Percentiles rank a stretch among this genome's conserved stretches.
These are phyloP conservation scores for Tautogolabrus adspersus DNA, from an alignment of 2,113 vertebrate species.

Conservation along the genomic window DNA sequence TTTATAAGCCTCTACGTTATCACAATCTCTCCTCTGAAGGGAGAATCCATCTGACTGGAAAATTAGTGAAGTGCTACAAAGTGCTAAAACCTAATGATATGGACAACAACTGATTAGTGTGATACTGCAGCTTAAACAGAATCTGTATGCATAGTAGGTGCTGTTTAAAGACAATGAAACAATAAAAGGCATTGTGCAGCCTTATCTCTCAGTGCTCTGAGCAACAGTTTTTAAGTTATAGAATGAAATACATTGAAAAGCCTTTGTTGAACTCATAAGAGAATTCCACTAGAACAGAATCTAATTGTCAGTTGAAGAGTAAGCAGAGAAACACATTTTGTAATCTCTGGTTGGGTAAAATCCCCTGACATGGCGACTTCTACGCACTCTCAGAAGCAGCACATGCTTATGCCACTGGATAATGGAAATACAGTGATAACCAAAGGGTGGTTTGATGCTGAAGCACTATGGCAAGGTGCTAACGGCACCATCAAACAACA, in stretches of 20 bases:
- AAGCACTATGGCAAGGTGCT: constrained; percentile 49
- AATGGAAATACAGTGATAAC: constrained; percentile 40
- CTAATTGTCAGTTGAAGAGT: neutral
- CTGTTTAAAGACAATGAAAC: constrained; percentile 35
- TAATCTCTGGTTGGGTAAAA: constrained; percentile 5
- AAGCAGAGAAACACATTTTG: constrained; percentile 3
- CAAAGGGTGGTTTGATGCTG: constrained; percentile 48
- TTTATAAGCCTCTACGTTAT: constrained; percentile 30
- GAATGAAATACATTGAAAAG: constrained; percentile 15
- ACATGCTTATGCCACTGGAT: constrained; percentile 50
- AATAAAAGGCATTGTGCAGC: constrained; percentile 8
- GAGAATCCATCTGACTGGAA: constrained; percentile 41
- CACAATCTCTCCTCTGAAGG: constrained; percentile 36
- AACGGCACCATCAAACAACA: constrained; percentile 61
- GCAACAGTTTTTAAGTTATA: constrained; percentile 8
- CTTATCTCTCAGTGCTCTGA: constrained; percentile 6
- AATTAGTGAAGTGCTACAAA: constrained; percentile 39
- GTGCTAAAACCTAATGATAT: constrained; percentile 56
- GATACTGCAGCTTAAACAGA: constrained; percentile 23
- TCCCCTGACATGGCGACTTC: constrained; percentile 25
- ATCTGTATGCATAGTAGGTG: constrained; percentile 17
- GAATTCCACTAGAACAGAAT: neutral
- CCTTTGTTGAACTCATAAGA: constrained; percentile 12
- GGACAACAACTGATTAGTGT: constrained; percentile 40
- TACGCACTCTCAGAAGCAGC: constrained; percentile 26